Evolutionary conservation across 2,888 invertebrate genomes (phyloP).

Genomic region (Caenorhabditis uteleia): DNA sequence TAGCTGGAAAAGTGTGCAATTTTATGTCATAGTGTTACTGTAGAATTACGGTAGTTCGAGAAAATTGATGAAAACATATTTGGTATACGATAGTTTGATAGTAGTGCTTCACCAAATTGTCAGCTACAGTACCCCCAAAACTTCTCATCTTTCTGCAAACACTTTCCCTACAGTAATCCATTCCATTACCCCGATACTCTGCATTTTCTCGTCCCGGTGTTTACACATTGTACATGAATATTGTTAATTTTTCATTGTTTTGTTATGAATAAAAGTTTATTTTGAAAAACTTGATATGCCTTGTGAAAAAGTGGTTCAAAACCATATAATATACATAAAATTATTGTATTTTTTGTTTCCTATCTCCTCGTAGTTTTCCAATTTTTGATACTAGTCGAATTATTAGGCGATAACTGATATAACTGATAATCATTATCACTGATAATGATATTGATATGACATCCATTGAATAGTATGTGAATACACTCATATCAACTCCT

Average conservation of each 20-base stretch:
- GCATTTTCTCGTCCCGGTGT: too few species aligned
- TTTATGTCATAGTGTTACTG: too few species aligned
- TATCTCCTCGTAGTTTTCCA: neutral
- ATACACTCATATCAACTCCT: constrained; percentile 8
- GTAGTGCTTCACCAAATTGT: too few species aligned
- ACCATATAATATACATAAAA: neutral
- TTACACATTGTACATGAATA: too few species aligned
- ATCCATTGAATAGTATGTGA: constrained; percentile 34
- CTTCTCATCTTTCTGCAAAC: too few species aligned
- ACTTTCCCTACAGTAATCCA: too few species aligned
- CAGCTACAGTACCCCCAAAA: too few species aligned
- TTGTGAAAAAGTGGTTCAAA: neutral
- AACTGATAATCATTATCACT: neutral
- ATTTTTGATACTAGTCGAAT: neutral
- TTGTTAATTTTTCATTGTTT: neutral
- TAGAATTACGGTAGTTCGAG: too few species aligned
- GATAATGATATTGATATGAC: neutral
- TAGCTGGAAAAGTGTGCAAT: too few species aligned
- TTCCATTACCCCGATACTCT: too few species aligned
- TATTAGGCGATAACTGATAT: neutral
- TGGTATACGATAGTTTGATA: too few species aligned
- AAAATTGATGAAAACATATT: too few species aligned
- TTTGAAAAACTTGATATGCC: neutral
- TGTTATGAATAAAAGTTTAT: neutral
- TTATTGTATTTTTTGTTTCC: neutral